Percentiles rank a stretch among this genome's conserved stretches.
These are phyloP conservation scores for Halcyon leucocephala DNA, from an alignment of 2,797 vertebrate species.

Conservation along the genomic window DNA sequence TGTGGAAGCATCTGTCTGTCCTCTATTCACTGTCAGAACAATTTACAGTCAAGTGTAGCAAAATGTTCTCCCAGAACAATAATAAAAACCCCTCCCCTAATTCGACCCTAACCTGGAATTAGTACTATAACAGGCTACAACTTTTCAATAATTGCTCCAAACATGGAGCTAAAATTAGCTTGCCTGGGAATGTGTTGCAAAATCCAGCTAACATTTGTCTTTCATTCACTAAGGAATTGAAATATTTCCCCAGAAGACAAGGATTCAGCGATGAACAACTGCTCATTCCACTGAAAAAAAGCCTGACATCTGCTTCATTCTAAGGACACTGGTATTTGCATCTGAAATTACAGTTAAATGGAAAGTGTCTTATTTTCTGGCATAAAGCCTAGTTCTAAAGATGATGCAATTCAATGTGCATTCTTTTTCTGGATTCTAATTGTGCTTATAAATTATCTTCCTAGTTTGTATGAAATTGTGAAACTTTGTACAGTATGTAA, in stretches of 20 bases:
- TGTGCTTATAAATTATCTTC: slow-evolving; percentile 11
- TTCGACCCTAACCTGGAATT: slow-evolving; percentile 25
- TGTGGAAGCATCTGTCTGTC: slow-evolving; percentile 10
- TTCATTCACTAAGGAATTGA: slow-evolving; percentile 9
- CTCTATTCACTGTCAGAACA: slow-evolving; percentile 30
- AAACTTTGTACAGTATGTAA: slow-evolving; percentile 4
- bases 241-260: slow-evolving; percentile 42
- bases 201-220: background rate
- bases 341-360: slow-evolving; percentile 51
- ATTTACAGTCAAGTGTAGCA: slow-evolving; percentile 15
- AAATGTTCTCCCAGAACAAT: slow-evolving; percentile 19
- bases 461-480: background rate
- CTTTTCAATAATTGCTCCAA: slow-evolving; percentile 36
- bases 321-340: slow-evolving; percentile 51
- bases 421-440: slow-evolving; percentile 48
- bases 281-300: slow-evolving; percentile 11
- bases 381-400: slow-evolving; percentile 26
- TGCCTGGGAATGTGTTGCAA: background rate
- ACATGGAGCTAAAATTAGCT: slow-evolving; percentile 23
- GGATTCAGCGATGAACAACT: slow-evolving; percentile 41
- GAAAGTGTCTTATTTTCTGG: slow-evolving; percentile 36
- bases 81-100: background rate
- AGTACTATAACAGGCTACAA: background rate
- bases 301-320: slow-evolving; percentile 63
- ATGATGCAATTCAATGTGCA: background rate